phyloP scores from a whole-genome alignment of 2,888 invertebrate genomes.

The Lymantria monacha region DNA sequence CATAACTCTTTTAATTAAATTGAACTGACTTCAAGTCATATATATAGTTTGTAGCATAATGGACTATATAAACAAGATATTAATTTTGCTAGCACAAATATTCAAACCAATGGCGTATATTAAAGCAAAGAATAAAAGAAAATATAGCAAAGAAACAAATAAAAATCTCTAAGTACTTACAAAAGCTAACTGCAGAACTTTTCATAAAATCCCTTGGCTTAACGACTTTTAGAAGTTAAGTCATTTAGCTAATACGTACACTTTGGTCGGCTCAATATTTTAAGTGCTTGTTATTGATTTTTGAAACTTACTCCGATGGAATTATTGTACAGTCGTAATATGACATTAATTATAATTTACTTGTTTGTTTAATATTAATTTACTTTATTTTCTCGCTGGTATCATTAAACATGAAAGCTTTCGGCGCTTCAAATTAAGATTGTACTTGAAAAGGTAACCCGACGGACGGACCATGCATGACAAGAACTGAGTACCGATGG shows the following conservation, averaged over 20 bases:
- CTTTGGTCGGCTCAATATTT: constrained; percentile 20
- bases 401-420: too few species aligned
- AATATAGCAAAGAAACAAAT: constrained; percentile 3
- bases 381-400: background rate
- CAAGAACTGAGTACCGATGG: too few species aligned
- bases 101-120: background rate
- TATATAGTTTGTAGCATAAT: too few species aligned
- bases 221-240: constrained; percentile 38
- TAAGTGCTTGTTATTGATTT: constrained; percentile 24
- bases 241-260: constrained; percentile 34
- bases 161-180: constrained; percentile 11
- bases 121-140: background rate
- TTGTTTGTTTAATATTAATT: background rate
- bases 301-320: background rate
- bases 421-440: too few species aligned
- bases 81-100: background rate
- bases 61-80: background rate
- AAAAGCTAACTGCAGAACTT: constrained; percentile 29
- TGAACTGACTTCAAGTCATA: too few species aligned
- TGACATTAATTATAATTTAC: background rate
- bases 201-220: constrained; percentile 38
- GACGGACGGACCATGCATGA: too few species aligned
- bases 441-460: too few species aligned
- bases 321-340: background rate
- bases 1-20: too few species aligned